A percentile compares a stretch with the other conserved stretches of the same genome.
These are phyloP conservation scores for Vipera ursinii DNA, from an alignment of 2,797 vertebrate species.

Conservation along the genomic window DNA sequence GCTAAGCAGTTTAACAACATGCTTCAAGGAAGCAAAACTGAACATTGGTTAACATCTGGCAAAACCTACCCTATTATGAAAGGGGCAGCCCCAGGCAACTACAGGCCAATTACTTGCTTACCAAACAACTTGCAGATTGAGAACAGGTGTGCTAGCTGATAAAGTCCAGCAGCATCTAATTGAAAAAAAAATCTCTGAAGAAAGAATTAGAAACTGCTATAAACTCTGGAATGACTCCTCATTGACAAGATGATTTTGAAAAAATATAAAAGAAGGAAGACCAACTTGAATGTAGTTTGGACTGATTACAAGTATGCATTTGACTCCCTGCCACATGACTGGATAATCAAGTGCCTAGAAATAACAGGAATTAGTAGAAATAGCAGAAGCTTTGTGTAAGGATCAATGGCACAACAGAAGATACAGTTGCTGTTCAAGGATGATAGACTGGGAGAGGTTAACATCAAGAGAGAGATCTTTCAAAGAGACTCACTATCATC, in stretches of 20 bases:
- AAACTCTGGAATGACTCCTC: not conserved
- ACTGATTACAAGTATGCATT: not conserved
- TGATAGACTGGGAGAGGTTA: not conserved
- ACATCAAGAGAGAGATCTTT: not conserved
- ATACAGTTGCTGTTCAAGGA: not conserved
- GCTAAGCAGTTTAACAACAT: not conserved
- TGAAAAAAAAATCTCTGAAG: not conserved
- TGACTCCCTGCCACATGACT: not conserved
- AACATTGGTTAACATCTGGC: not conserved
- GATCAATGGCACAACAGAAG: not conserved
- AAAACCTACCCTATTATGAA: not conserved
- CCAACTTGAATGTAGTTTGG: not conserved
- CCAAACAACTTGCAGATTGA: not conserved
- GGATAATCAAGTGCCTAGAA: not conserved
- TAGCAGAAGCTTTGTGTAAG: not conserved
- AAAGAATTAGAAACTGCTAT: not conserved
- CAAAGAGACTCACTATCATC: not conserved
- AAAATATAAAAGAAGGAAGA: not conserved
- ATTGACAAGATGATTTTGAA: not conserved
- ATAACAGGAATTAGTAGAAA: not conserved
- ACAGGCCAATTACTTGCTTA: not conserved
- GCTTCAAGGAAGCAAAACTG: not conserved
- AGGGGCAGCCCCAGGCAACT: not conserved
- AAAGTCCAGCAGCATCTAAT: not conserved
- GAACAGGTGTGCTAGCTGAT: not conserved